A percentile compares a stretch with the other conserved stretches of the same genome.
phyloP scores from a whole-genome alignment of 1,140 invertebrate species.

The Ooceraea biroi region DNA sequence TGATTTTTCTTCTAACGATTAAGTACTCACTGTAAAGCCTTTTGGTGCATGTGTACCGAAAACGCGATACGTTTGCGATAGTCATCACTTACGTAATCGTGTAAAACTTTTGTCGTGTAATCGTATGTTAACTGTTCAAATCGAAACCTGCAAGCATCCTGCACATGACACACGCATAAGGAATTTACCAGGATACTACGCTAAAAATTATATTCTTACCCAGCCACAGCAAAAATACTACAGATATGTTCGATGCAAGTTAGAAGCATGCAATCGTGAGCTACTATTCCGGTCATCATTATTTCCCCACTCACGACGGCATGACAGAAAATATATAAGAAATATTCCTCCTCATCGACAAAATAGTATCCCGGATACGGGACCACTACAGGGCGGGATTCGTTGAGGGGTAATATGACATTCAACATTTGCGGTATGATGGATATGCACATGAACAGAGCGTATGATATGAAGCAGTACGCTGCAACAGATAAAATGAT shows the following conservation, averaged over 20 bases:
- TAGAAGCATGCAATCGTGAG: conserved; percentile 36
- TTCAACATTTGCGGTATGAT: conserved; percentile 39
- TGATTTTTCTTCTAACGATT: too few species aligned
- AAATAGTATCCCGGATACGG: conserved; percentile 43
- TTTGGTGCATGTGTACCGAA: conserved; percentile 11
- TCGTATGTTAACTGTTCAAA: conserved; percentile 20
- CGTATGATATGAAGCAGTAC: not conserved
- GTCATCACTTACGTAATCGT: not conserved
- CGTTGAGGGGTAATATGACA: conserved; percentile 46
- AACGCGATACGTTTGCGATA: conserved; percentile 28
- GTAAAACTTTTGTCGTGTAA: not conserved
- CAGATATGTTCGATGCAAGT: conserved; percentile 52
- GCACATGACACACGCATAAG: not conserved
- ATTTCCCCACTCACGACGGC: conserved; percentile 13
- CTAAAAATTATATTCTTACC: conserved; percentile 34
- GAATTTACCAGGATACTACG: not conserved
- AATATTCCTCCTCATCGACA: conserved; percentile 49
- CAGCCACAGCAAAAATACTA: conserved; percentile 48
- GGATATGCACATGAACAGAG: conserved; percentile 7
- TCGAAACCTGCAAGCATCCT: conserved; percentile 32
- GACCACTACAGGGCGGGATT: conserved; percentile 25
- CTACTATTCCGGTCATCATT: conserved; percentile 13
- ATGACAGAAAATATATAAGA: conserved; percentile 14
- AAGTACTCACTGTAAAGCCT: conserved; percentile 32
- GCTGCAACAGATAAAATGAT: conserved; percentile 7